Evolutionary conservation across 2,113 vertebrate species (phyloP).

Genomic region (Mugil cephalus): DNA sequence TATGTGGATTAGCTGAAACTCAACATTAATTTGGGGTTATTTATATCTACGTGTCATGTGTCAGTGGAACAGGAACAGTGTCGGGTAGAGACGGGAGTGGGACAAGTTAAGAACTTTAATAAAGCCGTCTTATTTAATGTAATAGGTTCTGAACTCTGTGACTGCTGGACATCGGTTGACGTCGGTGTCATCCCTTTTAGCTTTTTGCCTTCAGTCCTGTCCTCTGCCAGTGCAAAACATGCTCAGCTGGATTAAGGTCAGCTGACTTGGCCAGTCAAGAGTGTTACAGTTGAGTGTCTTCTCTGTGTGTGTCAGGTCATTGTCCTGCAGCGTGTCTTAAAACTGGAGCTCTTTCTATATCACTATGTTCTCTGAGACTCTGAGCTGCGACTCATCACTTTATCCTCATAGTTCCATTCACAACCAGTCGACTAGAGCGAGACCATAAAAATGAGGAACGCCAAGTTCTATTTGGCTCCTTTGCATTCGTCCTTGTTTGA

Average conservation of each 20-base stretch:
- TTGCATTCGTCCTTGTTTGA: neutral
- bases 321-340: neutral
- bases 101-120: neutral
- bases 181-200: neutral
- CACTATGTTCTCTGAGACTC: neutral
- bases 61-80: neutral
- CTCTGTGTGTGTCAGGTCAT: conserved; percentile 4
- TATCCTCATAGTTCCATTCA: neutral
- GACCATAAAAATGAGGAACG: neutral
- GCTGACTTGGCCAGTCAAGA: conserved; percentile 10
- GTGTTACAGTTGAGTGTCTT: neutral
- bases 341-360: neutral
- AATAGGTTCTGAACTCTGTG: neutral
- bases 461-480: neutral
- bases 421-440: too few species aligned
- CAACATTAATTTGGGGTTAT: neutral
- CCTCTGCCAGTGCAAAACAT: conserved; percentile 1
- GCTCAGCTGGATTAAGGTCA: conserved; percentile 23
- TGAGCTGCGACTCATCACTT: neutral
- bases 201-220: conserved; percentile 11
- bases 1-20: neutral
- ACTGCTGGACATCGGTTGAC: neutral
- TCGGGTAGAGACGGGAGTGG: neutral
- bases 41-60: neutral
- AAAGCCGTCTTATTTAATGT: neutral